Conservation (phyloP, 2,797 vertebrate species). For the Picus viridis region DNA sequence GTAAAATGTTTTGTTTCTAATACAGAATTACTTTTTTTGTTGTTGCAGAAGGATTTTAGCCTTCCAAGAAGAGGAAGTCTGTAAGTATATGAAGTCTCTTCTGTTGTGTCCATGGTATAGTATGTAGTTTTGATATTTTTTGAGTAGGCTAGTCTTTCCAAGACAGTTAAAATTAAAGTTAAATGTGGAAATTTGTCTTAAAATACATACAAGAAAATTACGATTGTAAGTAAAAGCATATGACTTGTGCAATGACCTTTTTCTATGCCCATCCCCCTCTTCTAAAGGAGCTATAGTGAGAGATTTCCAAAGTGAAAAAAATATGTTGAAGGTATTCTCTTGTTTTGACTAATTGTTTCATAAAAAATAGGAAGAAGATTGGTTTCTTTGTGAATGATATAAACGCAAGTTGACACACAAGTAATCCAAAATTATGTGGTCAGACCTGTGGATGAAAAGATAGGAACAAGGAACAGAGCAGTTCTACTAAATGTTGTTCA, state of each 20-base stretch:
- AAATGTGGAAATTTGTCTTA: slow-evolving; percentile 5
- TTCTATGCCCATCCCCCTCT: neutral
- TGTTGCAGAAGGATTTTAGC: slow-evolving; percentile 96
- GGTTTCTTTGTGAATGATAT: neutral
- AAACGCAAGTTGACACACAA: neutral
- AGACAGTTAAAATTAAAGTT: neutral
- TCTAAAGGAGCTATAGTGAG: neutral
- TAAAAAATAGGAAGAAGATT: neutral
- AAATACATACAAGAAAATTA: neutral
- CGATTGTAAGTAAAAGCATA: neutral
- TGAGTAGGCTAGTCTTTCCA: neutral
- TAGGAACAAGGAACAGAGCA: neutral
- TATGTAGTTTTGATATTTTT: slow-evolving; percentile 9
- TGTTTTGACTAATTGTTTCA: neutral
- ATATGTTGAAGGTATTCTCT: neutral
- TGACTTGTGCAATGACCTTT: neutral
- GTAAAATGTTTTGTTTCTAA: slow-evolving; percentile 31
- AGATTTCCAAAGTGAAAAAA: neutral
- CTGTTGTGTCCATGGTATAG: neutral
- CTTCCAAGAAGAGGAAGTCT: slow-evolving; percentile 97
- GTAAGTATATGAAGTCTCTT: slow-evolving; percentile 86
- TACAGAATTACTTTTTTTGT: slow-evolving; percentile 42
- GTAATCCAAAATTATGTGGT: neutral
- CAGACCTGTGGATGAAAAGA: neutral
- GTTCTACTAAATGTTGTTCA: neutral